Conservation (phyloP, 2,113 vertebrate species). For the Steatornis caripensis region DNA sequence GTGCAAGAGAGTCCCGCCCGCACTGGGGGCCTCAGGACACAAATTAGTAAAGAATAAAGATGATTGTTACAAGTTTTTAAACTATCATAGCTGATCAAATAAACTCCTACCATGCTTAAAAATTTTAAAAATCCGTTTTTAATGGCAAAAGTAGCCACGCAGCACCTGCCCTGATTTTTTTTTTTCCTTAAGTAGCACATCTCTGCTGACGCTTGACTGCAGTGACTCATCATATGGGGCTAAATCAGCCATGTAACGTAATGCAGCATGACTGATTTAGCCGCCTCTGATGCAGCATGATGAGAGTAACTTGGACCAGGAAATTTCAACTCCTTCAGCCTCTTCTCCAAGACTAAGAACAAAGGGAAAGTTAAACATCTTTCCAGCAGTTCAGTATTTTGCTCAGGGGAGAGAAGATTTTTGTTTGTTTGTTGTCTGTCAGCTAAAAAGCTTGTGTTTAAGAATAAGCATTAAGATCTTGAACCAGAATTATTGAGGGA, state of each 20-base stretch:
- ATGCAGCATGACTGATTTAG: constrained; percentile 58
- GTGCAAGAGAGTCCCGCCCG: background rate
- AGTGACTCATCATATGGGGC: constrained; percentile 60
- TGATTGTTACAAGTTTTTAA: background rate
- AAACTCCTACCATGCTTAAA: background rate
- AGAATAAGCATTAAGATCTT: background rate
- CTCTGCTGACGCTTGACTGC: constrained; percentile 44
- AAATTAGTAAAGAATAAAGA: background rate
- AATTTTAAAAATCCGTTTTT: background rate
- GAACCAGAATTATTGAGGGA: background rate
- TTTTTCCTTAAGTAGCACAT: constrained; percentile 15
- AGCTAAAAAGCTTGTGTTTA: background rate
- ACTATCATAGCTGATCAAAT: background rate
- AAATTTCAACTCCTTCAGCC: background rate
- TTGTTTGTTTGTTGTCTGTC: background rate
- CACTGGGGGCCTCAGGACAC: background rate
- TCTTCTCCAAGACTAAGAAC: background rate
- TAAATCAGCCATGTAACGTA: constrained; percentile 54
- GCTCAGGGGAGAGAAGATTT: background rate
- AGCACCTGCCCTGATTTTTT: background rate
- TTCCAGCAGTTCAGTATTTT: background rate
- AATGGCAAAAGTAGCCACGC: background rate
- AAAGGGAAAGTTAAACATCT: constrained; percentile 30
- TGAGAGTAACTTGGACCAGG: constrained; percentile 3
- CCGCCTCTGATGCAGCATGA: constrained; percentile 46